These are phyloP conservation scores for Druon quercuslanigerum DNA, from an alignment of 1,140 invertebrate genomes.

Conservation along the genomic window DNA sequence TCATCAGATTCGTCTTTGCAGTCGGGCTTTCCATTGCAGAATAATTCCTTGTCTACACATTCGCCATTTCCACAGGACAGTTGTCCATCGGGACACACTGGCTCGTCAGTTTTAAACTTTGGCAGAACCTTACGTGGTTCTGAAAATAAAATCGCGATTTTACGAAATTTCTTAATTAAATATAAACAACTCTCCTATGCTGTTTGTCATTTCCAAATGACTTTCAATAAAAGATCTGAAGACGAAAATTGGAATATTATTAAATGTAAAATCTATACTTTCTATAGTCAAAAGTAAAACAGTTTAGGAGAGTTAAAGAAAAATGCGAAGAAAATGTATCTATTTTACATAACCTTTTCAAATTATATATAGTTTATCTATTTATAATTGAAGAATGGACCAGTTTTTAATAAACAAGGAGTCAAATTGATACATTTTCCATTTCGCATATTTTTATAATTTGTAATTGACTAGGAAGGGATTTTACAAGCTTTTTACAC, in stretches of 20 bases:
- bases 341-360: neutral
- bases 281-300: too few species aligned
- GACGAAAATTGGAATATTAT: neutral
- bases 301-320: neutral
- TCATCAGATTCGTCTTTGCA: slow-evolving; percentile 97
- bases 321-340: neutral
- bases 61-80: slow-evolving; percentile 92
- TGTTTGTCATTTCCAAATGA: neutral
- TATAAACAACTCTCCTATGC: neutral
- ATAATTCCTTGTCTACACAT: slow-evolving; percentile 92
- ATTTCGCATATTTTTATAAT: neutral
- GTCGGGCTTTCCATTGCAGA: slow-evolving; percentile 94
- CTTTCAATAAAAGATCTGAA: neutral
- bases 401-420: too few species aligned
- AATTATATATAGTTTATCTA: neutral
- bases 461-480: neutral
- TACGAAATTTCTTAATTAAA: neutral
- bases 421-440: neutral
- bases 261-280: too few species aligned
- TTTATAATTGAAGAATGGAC: neutral
- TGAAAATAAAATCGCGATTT: slow-evolving; percentile 72
- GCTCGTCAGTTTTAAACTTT: slow-evolving; percentile 93
- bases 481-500: slow-evolving; percentile 26
- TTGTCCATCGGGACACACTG: slow-evolving; percentile 91
- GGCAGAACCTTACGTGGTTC: slow-evolving; percentile 92